A percentile compares a stretch with the other conserved stretches of the same genome.
phyloP scores from a whole-genome alignment of 2,888 invertebrate species.

The Drosophila tripunctata region DNA sequence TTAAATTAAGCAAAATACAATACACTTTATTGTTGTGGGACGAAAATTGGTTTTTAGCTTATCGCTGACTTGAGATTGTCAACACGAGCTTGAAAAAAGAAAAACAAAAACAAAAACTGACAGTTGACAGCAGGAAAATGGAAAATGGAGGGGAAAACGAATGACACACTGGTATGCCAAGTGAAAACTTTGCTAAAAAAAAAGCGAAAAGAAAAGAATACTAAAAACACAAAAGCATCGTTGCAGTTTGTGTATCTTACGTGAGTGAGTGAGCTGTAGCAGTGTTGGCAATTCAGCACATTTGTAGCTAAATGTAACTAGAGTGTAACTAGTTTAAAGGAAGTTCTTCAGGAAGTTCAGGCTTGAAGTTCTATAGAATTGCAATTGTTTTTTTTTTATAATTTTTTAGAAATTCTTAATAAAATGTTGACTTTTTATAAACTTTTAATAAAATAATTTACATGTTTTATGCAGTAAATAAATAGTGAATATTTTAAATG shows the following conservation, averaged over 20 bases:
- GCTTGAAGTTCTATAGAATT: no score
- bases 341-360: no score
- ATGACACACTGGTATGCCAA: neutral
- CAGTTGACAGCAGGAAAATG: slow-evolving; percentile 1
- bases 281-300: no score
- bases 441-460: no score
- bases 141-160: slow-evolving; percentile 2
- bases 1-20: neutral
- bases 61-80: slow-evolving; percentile 26
- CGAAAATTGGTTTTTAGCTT: slow-evolving; percentile 16
- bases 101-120: neutral
- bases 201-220: neutral
- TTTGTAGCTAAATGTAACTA: no score
- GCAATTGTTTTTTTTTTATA: no score
- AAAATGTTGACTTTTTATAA: no score
- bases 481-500: no score
- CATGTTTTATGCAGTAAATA: no score
- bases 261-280: neutral
- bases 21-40: neutral
- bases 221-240: slow-evolving; percentile 28
- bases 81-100: slow-evolving; percentile 7
- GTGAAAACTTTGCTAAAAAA: slow-evolving; percentile 14
- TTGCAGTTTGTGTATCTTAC: slow-evolving; percentile 51
- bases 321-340: no score
- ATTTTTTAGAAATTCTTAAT: no score